These are phyloP conservation scores for Heliconius aoede DNA, from an alignment of 2,888 invertebrate species.

Conservation along the genomic window DNA sequence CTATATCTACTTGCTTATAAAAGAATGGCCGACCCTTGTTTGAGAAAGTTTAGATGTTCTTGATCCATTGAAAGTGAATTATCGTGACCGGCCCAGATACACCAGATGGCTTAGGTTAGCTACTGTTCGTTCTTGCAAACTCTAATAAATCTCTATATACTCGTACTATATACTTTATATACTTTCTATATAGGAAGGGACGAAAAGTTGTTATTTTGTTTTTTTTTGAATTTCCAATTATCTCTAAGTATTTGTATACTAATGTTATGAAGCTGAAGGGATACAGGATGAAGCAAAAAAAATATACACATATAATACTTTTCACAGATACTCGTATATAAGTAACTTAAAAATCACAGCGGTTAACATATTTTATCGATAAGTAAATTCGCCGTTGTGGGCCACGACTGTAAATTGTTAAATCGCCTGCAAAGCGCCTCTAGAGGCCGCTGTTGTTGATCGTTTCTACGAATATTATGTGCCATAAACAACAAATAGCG, in stretches of 20 bases:
- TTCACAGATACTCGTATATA: no score
- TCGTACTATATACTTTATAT: conserved; percentile 10
- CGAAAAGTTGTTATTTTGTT: not conserved
- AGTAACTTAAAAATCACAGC: not conserved
- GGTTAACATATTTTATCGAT: conserved; percentile 9
- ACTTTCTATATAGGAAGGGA: conserved; percentile 2
- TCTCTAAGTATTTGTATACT: not conserved
- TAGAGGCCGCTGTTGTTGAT: conserved; percentile 8
- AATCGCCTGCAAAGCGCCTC: conserved; percentile 1
- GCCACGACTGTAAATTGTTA: conserved; percentile 31
- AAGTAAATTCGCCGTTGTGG: not conserved
- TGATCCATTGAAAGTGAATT: conserved; percentile 44
- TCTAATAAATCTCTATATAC: conserved; percentile 24
- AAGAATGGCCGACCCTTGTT: conserved; percentile 34
- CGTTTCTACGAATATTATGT: not conserved
- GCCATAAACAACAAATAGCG: not conserved
- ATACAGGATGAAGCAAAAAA: no score
- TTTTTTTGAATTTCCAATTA: not conserved
- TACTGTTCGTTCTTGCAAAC: conserved; percentile 27
- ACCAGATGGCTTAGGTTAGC: conserved; percentile 22
- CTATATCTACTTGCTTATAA: conserved; percentile 4
- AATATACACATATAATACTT: no score
- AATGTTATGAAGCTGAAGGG: no score
- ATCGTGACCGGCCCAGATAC: conserved; percentile 38
- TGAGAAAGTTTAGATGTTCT: conserved; percentile 34